Evolutionary conservation across 2,797 vertebrate genomes (phyloP).

Genomic region (Knipowitschia caucasica): DNA sequence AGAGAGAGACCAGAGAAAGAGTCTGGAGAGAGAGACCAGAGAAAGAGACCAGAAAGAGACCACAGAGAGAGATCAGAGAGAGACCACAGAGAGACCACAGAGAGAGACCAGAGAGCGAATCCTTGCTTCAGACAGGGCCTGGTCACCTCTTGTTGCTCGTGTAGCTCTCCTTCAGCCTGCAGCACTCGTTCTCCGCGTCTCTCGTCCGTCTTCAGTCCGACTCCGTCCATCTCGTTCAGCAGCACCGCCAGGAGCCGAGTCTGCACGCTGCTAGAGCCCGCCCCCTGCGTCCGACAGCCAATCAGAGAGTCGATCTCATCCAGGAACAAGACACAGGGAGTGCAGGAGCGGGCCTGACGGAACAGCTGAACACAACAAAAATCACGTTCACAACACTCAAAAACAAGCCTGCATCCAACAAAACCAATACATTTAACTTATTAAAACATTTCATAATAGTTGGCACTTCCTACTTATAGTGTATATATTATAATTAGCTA

Average conservation of each 20-base stretch:
- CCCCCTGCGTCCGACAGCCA: conserved; percentile 77
- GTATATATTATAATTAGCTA: too few relatives aligned
- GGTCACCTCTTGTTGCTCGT: conserved; percentile 45
- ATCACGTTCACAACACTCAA: not conserved
- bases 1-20: too few relatives aligned
- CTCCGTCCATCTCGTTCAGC: conserved; percentile 93
- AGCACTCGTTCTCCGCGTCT: conserved; percentile 70
- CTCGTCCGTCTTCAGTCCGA: conserved; percentile 85
- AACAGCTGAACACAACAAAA: conserved; percentile 81
- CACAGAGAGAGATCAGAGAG: too few relatives aligned
- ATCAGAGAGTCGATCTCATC: conserved; percentile 96
- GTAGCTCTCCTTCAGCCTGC: conserved; percentile 63
- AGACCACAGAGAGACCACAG: too few relatives aligned
- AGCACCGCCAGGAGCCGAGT: conserved; percentile 90
- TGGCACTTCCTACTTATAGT: too few relatives aligned
- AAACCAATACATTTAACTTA: not conserved
- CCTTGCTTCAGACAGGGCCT: conserved; percentile 56
- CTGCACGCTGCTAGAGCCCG: conserved; percentile 71
- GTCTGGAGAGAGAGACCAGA: too few relatives aligned
- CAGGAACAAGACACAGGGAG: conserved; percentile 91
- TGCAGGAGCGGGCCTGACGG: conserved; percentile 85
- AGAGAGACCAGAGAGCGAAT: too few relatives aligned
- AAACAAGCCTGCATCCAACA: not conserved
- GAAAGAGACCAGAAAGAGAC: too few relatives aligned
- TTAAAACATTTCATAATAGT: too few relatives aligned